Evolutionary conservation across 2,888 invertebrate genomes (phyloP), one percentile per base, ranked within the genome.

Genomic region (Drosophila subquinaria): DNA sequence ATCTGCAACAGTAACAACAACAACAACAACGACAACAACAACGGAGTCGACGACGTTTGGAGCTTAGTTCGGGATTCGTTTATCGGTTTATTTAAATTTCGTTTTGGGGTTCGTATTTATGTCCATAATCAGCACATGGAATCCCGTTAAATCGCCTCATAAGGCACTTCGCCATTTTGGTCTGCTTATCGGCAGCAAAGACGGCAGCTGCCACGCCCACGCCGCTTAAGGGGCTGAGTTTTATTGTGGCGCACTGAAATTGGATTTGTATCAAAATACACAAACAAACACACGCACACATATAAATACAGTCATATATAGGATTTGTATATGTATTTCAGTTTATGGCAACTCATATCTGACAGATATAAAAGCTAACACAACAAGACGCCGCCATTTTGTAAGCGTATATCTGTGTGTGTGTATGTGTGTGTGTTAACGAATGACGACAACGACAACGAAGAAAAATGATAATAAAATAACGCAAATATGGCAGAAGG

Each of bases 331-430:
- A 63, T 72, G 80, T 76, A 63, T 64, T 62, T 62, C 74, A 74
- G 76, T 90, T 89, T 90, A 89, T 90, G 90, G 89, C 85, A 89
- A 82, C 90, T 90, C 90, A 89, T 89, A 90, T 89, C 85, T 81
- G 79, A 73, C 73, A 85, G 90, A 90, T 85, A 89, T 90, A 90
- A 89, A 83, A 85, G 63, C 69, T 47, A 51, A 61, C 36, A 45
- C 51, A 53, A 50, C 30, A 53, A 55, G 47, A 36, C 33, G 65
- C 66, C 77, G 76, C 77, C 80, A 77, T 77, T 79, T 77, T 79
- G 47, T 47, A 11, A 27, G 27, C 15, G 36, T 47, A 17, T 57
- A 20, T 43, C 47, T 63, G 17, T 33, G 30, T 60, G 47, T 57
- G 17, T 42, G 35, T 60, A 30, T 55, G 42, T 51, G 60, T 56